Percentiles rank a stretch among this genome's conserved stretches.
These are phyloP conservation scores for Philotrypesis tridentata DNA, from an alignment of 1,140 invertebrate genomes.

Conservation along the genomic window DNA sequence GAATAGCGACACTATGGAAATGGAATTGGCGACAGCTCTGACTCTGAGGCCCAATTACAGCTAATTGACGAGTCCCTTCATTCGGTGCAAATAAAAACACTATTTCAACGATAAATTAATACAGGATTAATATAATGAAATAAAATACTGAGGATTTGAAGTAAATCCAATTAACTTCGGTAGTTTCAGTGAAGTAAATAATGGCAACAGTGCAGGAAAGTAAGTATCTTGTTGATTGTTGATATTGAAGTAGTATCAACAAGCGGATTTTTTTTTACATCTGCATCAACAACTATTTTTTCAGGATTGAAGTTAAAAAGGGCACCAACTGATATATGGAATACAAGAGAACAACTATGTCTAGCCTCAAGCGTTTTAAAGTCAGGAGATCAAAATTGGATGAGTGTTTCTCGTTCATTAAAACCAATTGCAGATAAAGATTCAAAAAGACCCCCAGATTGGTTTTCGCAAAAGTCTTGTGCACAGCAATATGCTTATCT, in stretches of 20 bases:
- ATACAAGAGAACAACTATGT: slow-evolving; percentile 86
- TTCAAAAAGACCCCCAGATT: slow-evolving; percentile 81
- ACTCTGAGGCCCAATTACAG: too few species aligned
- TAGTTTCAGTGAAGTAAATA: too few species aligned
- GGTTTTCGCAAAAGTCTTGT: slow-evolving; percentile 95
- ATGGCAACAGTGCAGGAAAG: slow-evolving; percentile 63
- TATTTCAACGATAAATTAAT: too few species aligned
- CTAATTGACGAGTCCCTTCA: too few species aligned
- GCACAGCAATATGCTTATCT: slow-evolving; percentile 90
- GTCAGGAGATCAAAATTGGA: slow-evolving; percentile 96
- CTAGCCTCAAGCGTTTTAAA: slow-evolving; percentile 89
- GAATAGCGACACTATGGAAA: too few species aligned
- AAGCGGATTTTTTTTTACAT: slow-evolving; percentile 20
- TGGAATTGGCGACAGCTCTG: too few species aligned
- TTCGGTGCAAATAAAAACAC: too few species aligned
- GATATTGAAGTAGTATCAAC: slow-evolving; percentile 3
- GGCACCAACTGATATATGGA: slow-evolving; percentile 87
- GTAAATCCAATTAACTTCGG: too few species aligned
- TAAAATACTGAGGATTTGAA: too few species aligned
- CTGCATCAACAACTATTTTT: slow-evolving; percentile 2
- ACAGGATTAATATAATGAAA: too few species aligned
- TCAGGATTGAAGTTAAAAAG: slow-evolving; percentile 78
- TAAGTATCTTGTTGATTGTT: slow-evolving; percentile 53
- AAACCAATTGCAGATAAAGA: slow-evolving; percentile 84
- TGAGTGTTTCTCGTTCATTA: slow-evolving; percentile 87